A percentile compares a stretch with the other conserved stretches of the same genome.
Evolutionary conservation across 1,140 invertebrate species (phyloP).

Genomic region (Microplitis demolitor): DNA sequence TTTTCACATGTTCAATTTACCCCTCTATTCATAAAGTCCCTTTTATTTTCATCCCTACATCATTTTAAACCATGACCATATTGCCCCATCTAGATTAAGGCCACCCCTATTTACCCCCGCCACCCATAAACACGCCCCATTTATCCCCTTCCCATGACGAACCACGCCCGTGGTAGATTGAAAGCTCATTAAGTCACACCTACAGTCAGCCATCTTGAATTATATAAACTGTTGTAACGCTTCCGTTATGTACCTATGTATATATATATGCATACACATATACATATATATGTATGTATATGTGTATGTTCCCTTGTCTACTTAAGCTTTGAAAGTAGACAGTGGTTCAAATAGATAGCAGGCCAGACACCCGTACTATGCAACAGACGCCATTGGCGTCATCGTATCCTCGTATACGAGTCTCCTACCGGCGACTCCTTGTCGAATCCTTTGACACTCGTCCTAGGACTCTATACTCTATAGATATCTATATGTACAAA

Average conservation of each 20-base stretch:
- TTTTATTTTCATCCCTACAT: not conserved
- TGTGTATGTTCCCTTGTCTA: no score
- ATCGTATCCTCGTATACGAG: not conserved
- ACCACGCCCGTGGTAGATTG: constrained; percentile 32
- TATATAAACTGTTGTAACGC: constrained; percentile 41
- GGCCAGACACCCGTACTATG: constrained; percentile 24
- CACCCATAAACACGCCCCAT: constrained; percentile 1
- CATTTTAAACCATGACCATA: not conserved
- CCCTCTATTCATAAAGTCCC: constrained; percentile 33
- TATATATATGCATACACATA: not conserved
- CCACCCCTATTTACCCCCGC: not conserved
- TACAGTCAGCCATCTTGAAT: constrained; percentile 44
- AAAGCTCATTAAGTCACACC: constrained; percentile 38
- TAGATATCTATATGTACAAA: not conserved
- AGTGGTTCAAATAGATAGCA: constrained; percentile 31
- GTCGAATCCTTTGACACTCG: constrained; percentile 15
- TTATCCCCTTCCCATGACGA: constrained; percentile 11
- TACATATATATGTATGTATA: not conserved
- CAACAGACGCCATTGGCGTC: constrained; percentile 10
- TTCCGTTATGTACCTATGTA: not conserved
- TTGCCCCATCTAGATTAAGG: no score
- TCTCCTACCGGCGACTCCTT: constrained; percentile 9
- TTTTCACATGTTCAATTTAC: no score
- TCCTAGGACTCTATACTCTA: not conserved
- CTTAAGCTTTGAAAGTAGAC: not conserved